Percentiles rank a stretch among this genome's conserved stretches.
Evolutionary conservation across 2,888 invertebrate species (phyloP).

Genomic region (Euplagia quadripunctaria): DNA sequence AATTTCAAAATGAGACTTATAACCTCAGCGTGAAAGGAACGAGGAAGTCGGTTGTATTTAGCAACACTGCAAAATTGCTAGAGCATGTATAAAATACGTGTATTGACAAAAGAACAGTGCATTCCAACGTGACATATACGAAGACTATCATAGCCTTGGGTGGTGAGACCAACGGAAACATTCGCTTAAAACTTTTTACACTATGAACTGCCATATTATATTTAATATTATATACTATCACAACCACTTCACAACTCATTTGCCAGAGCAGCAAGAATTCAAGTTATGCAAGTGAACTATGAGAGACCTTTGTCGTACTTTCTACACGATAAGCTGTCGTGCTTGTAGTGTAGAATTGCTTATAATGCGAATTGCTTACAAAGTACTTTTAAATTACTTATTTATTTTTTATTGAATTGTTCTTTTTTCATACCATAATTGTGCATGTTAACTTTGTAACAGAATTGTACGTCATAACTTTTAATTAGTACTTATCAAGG

Average conservation of each 20-base stretch:
- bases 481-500: neutral
- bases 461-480: no score
- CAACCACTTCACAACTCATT: conserved; percentile 44
- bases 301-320: conserved; percentile 54
- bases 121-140: conserved; percentile 10
- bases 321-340: conserved; percentile 56
- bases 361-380: conserved; percentile 56
- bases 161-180: conserved; percentile 5
- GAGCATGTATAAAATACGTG: neutral
- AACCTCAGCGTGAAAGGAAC: conserved; percentile 37
- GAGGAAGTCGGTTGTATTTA: conserved; percentile 26
- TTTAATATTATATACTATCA: conserved; percentile 26
- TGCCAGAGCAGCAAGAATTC: conserved; percentile 33
- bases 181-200: conserved; percentile 26
- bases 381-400: conserved; percentile 33
- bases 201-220: conserved; percentile 36
- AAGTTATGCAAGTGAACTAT: conserved; percentile 47
- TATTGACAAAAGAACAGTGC: neutral
- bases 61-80: conserved; percentile 19
- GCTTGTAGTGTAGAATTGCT: neutral
- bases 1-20: conserved; percentile 17
- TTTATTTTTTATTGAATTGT: conserved; percentile 42
- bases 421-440: conserved; percentile 30
- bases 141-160: conserved; percentile 9
- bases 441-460: neutral